Percentiles rank a stretch among this genome's conserved stretches.
These are phyloP conservation scores for Molorchus minor DNA, from an alignment of 2,888 invertebrate genomes.

Conservation along the genomic window DNA sequence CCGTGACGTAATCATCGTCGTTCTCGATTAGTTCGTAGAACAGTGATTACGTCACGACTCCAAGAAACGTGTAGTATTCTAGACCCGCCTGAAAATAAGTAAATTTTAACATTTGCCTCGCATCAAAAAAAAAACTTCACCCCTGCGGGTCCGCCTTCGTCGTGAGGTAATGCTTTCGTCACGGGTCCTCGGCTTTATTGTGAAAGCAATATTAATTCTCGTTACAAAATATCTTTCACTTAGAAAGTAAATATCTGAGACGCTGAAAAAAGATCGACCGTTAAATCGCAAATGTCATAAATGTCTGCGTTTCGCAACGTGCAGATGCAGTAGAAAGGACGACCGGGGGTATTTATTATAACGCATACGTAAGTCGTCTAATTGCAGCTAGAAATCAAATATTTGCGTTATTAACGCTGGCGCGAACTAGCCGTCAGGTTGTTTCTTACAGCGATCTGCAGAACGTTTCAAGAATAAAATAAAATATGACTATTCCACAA, in stretches of 20 bases:
- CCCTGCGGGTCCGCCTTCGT: background rate
- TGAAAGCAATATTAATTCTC: constrained; percentile 42
- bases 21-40: background rate
- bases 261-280: constrained; percentile 19
- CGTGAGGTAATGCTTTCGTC: constrained; percentile 10
- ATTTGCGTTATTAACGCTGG: background rate
- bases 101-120: background rate
- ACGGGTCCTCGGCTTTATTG: constrained; percentile 33
- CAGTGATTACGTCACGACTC: background rate
- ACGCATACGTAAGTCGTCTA: background rate
- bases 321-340: constrained; percentile 10
- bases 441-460: too few species aligned
- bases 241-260: constrained; percentile 42
- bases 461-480: too few species aligned
- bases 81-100: too few species aligned
- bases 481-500: too few species aligned
- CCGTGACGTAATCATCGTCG: background rate
- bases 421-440: too few species aligned
- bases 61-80: too few species aligned
- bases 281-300: constrained; percentile 13
- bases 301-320: constrained; percentile 4
- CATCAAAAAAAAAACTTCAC: background rate
- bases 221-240: constrained; percentile 47
- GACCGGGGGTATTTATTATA: too few species aligned
- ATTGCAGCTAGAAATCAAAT: background rate